Evolutionary conservation across 2,888 invertebrate genomes (phyloP).

Genomic region (Tipula lateralis): DNA sequence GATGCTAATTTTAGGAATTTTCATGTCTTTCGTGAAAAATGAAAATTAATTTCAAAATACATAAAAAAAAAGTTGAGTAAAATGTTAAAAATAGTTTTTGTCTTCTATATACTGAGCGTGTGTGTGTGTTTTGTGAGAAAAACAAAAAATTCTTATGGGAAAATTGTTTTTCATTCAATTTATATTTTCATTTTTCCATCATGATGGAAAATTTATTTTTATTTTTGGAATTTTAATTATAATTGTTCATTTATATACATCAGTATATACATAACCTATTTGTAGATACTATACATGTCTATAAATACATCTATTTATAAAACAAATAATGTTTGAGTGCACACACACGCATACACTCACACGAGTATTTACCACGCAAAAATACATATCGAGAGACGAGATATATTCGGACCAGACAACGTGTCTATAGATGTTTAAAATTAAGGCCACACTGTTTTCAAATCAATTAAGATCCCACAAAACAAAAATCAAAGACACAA

Average conservation of each 20-base stretch:
- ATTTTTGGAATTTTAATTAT: conserved; percentile 11
- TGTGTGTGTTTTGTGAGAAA: neutral
- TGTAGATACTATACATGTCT: neutral
- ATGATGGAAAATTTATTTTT: conserved; percentile 12
- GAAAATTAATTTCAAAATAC: neutral
- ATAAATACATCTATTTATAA: too few relatives aligned
- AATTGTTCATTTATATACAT: neutral
- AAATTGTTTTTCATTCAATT: neutral
- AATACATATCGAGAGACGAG: too few relatives aligned
- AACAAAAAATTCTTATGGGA: neutral
- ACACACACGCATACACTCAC: neutral
- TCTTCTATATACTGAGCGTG: neutral
- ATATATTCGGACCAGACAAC: neutral
- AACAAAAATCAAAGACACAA: neutral
- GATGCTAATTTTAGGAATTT: conserved; percentile 24
- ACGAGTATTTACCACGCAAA: neutral
- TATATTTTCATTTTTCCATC: conserved; percentile 4
- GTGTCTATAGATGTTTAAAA: neutral
- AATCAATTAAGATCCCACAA: conserved; percentile 15
- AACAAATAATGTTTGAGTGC: too few relatives aligned
- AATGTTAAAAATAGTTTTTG: conserved; percentile 12
- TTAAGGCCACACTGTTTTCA: neutral
- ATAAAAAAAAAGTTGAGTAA: neutral
- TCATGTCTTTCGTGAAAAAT: neutral
- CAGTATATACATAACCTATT: neutral